A percentile compares a stretch with the other conserved stretches of the same genome.
phyloP scores from a whole-genome alignment of 2,797 vertebrate genomes.

The Falco novaeseelandiae region DNA sequence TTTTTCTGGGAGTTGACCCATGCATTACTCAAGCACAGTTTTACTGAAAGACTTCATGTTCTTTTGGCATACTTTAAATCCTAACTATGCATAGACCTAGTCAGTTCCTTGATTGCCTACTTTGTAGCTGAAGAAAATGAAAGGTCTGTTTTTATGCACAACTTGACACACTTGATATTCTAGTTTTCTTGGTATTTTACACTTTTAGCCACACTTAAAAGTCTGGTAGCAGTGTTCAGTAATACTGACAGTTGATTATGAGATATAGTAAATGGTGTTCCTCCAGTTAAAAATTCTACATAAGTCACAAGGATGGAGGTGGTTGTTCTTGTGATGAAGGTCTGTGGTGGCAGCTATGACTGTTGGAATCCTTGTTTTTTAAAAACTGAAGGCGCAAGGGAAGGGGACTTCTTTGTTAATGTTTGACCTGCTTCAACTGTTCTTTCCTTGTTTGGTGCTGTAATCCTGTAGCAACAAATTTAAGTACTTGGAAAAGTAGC shows the following conservation, averaged over 20 bases:
- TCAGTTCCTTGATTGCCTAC: constrained; percentile 10
- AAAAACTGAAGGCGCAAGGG: not conserved
- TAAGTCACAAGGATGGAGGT: not conserved
- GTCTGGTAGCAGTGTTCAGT: not conserved
- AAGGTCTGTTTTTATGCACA: constrained; percentile 24
- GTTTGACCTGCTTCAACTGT: not conserved
- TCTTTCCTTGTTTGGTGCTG: not conserved
- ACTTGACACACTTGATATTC: not conserved
- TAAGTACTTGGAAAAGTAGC: not conserved
- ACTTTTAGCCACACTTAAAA: not conserved
- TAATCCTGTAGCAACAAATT: not conserved
- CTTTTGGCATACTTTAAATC: not conserved
- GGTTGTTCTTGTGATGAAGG: not conserved
- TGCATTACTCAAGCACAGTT: not conserved
- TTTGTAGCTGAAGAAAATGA: constrained; percentile 3
- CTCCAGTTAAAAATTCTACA: not conserved
- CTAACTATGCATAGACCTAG: constrained; percentile 48
- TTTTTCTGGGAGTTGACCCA: not conserved
- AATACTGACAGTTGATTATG: not conserved
- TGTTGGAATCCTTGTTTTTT: not conserved
- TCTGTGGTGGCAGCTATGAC: not conserved
- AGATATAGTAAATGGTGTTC: not conserved
- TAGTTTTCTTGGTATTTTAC: not conserved
- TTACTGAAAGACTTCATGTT: not conserved
- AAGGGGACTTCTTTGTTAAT: not conserved